Percentiles rank a stretch among this genome's conserved stretches.
Conservation (phyloP, 2,797 vertebrate genomes). For the Phrynocephalus guinanensis region DNA sequence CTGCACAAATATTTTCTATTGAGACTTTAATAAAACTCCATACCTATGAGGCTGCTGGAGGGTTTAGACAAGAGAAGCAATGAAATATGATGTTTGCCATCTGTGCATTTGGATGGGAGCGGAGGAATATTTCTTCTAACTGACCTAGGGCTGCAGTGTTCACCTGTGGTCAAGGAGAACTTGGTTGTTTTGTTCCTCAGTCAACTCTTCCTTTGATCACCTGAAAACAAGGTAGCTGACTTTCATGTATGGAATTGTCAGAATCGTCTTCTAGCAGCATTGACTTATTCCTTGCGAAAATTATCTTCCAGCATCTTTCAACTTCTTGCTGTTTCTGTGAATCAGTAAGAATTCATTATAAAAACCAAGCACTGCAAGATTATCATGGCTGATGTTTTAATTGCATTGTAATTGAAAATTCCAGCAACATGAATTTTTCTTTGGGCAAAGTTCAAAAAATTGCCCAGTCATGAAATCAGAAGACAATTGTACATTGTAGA, state of each 20-base stretch:
- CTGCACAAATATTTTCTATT: slow-evolving; percentile 3
- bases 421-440: not conserved
- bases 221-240: not conserved
- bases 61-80: not conserved
- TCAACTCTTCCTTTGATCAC: slow-evolving; percentile 6
- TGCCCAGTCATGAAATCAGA: too few species aligned
- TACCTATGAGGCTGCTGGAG: not conserved
- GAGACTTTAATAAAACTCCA: slow-evolving; percentile 23
- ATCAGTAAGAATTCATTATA: not conserved
- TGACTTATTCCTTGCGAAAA: not conserved
- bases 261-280: not conserved
- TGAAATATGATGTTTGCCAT: not conserved
- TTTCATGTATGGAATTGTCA: not conserved
- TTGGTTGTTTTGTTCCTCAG: not conserved
- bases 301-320: not conserved
- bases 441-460: not conserved
- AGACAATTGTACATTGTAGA: too few species aligned
- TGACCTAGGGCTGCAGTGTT: not conserved
- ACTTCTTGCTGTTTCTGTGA: not conserved
- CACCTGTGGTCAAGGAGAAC: not conserved
- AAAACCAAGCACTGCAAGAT: not conserved
- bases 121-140: not conserved
- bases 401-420: not conserved
- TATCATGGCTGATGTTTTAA: not conserved
- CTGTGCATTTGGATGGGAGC: not conserved